Evolutionary conservation across 2,888 invertebrate genomes (phyloP).

Genomic region (Amorpha juglandis): DNA sequence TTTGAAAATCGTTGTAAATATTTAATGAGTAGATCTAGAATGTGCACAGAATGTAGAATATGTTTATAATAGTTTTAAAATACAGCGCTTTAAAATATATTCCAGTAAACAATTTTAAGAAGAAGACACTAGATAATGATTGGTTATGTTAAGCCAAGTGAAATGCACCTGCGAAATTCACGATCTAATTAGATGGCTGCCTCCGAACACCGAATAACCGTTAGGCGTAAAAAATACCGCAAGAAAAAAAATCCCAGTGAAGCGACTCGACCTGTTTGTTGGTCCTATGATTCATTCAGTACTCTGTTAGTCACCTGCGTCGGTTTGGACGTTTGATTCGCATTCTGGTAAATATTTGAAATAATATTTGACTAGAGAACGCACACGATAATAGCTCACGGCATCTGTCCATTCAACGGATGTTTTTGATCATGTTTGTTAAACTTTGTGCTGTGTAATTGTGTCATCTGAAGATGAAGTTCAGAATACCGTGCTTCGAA

Average conservation of each 20-base stretch:
- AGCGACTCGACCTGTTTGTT: conserved; percentile 56
- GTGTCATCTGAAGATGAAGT: conserved; percentile 57
- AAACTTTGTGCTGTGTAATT: conserved; percentile 26
- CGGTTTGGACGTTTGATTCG: conserved; percentile 56
- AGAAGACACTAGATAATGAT: not conserved
- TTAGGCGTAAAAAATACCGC: conserved; percentile 72
- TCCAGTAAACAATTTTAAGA: not conserved
- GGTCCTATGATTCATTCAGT: conserved; percentile 71
- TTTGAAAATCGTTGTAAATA: too few relatives aligned
- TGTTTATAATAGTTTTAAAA: not conserved
- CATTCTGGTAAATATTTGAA: conserved; percentile 68
- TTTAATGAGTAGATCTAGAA: not conserved
- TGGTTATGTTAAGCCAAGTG: not conserved
- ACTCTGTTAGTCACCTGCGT: conserved; percentile 62
- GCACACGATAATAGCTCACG: conserved; percentile 30
- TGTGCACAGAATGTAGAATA: not conserved
- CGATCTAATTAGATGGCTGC: conserved; percentile 58
- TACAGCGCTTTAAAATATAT: not conserved
- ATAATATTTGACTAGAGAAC: conserved; percentile 65
- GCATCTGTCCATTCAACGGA: not conserved
- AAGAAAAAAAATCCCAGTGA: conserved; percentile 71
- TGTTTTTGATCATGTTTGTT: conserved; percentile 1
- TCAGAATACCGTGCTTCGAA: conserved; percentile 50
- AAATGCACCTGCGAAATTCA: conserved; percentile 33
- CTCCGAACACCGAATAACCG: conserved; percentile 59